Evolutionary conservation across 2,113 vertebrate species (phyloP).

Genomic region (Phyllostomus hastatus): DNA sequence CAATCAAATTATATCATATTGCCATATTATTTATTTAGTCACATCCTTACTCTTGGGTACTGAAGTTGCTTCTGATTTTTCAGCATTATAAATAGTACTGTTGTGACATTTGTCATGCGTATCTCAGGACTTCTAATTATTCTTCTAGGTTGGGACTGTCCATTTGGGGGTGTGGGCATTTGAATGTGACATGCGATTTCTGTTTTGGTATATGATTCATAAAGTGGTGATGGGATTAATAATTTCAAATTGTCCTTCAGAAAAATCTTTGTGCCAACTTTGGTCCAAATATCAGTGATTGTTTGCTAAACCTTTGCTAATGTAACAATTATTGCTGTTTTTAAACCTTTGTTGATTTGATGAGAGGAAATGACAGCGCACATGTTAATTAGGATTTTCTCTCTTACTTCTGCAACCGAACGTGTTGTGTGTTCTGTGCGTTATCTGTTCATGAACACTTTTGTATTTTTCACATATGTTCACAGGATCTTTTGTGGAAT

Average conservation of each 20-base stretch:
- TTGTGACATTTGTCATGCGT: not conserved
- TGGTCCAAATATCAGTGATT: not conserved
- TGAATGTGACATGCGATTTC: not conserved
- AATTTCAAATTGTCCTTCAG: not conserved
- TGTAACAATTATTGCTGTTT: not conserved
- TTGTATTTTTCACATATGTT: not conserved
- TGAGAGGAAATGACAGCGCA: not conserved
- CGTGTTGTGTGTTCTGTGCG: not conserved
- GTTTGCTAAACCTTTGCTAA: not conserved
- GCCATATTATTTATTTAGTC: constrained; percentile 12
- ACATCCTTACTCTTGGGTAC: not conserved
- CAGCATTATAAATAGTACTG: not conserved
- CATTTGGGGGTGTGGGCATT: not conserved
- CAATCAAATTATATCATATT: not conserved
- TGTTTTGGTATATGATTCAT: not conserved
- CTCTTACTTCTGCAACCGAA: not conserved
- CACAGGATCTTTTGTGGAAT: not conserved
- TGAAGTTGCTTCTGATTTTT: not conserved
- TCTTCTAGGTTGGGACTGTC: not conserved
- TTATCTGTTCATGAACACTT: not conserved
- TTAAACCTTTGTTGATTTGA: not conserved
- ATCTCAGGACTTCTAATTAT: not conserved
- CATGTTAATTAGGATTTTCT: not conserved
- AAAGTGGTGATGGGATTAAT: not conserved
- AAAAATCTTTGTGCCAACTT: not conserved